Base-by-base conservation (phyloP, 2,113 vertebrate genomes). In the Embiotoca jacksoni region DNA sequence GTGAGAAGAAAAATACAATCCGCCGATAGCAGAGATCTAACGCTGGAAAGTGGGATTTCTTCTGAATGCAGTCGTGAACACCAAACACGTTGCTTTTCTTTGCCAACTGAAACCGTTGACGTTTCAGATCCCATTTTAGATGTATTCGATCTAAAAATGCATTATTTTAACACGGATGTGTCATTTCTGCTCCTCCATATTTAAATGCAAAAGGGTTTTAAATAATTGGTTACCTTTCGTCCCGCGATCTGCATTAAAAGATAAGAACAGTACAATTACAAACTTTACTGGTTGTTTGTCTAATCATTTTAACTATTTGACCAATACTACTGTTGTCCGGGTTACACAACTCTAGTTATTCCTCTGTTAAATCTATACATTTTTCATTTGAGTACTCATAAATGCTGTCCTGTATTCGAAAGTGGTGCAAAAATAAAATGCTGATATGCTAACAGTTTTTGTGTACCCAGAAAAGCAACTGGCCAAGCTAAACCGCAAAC, bases 211-310 rank as follows among this genome's bases (percentile, higher is more conserved):
- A n/a, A 47, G 41, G n/a, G 1, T 31, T 63, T 60, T 55, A 44
- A 13, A 47, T 15, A 31, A 60, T 14, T 10, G 13, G 39, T 92
- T 92, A 93, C 92, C 92, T 93, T 23, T 78, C 73, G 0, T 88
- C 70, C 88, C 89, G 75, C 5, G 82, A 92, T 82, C 92, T 93
- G 91, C 73, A 78, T 85, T 64, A 47, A 81, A 82, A 66, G 64
- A 75, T 47, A 54, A 68, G 39, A 65, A 55, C 11, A n/a, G 64
- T 3, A 60, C n/a, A 56, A 36, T 84, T 76, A 74, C 41, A 11
- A 58, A 54, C 36, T 46, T 15, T 23, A 30, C 8, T 33, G 44
- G 11, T 44, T 44, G 3, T 11, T 44, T 44, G 41, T 44, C 41
- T 44, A 9, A 44, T 9, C 41, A 44, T 3, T 44, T 9, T 3